phyloP scores from a whole-genome alignment of 2,113 vertebrate genomes.

The Amia ocellicauda region DNA sequence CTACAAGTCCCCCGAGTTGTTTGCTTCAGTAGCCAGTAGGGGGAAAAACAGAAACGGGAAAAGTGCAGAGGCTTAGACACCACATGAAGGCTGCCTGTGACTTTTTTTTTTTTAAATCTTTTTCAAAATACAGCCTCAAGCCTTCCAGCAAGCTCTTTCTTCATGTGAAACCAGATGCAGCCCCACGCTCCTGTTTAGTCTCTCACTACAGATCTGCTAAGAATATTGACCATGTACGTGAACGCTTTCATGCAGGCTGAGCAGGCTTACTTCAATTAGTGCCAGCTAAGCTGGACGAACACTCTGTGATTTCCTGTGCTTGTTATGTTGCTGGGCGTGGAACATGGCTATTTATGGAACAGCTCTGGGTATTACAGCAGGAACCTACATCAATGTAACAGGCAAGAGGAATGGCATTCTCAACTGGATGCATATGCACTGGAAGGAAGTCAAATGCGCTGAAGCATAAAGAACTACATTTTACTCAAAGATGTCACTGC shows the following conservation, averaged over 20 bases:
- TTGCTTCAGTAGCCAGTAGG: slow-evolving; percentile 49
- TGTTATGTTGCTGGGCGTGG: slow-evolving; percentile 58
- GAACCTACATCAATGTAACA: slow-evolving; percentile 62
- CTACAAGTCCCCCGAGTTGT: slow-evolving; percentile 45
- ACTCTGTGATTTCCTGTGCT: slow-evolving; percentile 59
- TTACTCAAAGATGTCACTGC: neutral
- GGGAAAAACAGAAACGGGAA: slow-evolving; percentile 21
- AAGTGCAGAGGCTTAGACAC: slow-evolving; percentile 16
- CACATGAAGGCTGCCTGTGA: slow-evolving; percentile 43
- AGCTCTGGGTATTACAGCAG: slow-evolving; percentile 58
- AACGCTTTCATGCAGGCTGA: slow-evolving; percentile 43
- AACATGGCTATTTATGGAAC: slow-evolving; percentile 71
- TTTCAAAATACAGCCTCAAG: neutral
- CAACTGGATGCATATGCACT: slow-evolving; percentile 48
- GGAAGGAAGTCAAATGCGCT: slow-evolving; percentile 49
- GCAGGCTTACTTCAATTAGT: slow-evolving; percentile 54
- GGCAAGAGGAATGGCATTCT: slow-evolving; percentile 48
- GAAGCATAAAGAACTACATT: slow-evolving; percentile 9
- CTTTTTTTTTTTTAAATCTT: slow-evolving; percentile 17
- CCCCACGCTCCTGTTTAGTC: neutral
- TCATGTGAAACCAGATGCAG: neutral
- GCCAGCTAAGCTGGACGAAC: slow-evolving; percentile 50
- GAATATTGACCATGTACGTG: neutral
- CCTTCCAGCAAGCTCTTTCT: slow-evolving; percentile 14
- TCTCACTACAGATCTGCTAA: neutral